Percentiles rank a stretch among this genome's conserved stretches.
Evolutionary conservation across 2,888 invertebrate genomes (phyloP).

Genomic region (Microctonus aethiopoides): DNA sequence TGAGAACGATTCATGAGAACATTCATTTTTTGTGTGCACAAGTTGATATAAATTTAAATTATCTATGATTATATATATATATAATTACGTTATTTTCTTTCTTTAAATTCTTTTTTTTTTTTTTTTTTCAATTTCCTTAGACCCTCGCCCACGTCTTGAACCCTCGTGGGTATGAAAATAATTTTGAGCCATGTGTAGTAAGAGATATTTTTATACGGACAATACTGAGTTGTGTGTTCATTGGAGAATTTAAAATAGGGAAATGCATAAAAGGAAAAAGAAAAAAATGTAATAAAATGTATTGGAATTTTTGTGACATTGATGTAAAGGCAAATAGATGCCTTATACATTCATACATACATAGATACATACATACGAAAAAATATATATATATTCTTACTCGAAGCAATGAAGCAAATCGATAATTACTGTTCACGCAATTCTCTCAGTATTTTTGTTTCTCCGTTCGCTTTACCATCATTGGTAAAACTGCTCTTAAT

Average conservation of each 20-base stretch:
- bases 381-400: too few species aligned
- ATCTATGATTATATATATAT: neutral
- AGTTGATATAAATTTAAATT: slow-evolving; percentile 46
- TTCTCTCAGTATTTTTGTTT: slow-evolving; percentile 14
- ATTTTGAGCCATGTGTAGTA: slow-evolving; percentile 8
- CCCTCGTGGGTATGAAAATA: slow-evolving; percentile 14
- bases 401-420: slow-evolving; percentile 24
- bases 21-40: slow-evolving; percentile 41
- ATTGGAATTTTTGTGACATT: neutral
- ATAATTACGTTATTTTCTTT: neutral
- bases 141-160: slow-evolving; percentile 6
- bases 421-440: slow-evolving; percentile 2
- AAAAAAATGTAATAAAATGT: neutral
- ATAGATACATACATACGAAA: slow-evolving; percentile 21
- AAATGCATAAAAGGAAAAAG: neutral
- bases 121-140: too few species aligned
- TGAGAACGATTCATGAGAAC: slow-evolving; percentile 14
- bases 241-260: neutral
- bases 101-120: neutral
- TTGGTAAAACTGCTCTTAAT: neutral
- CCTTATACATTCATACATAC: slow-evolving; percentile 11
- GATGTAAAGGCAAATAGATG: neutral
- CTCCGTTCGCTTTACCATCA: slow-evolving; percentile 2
- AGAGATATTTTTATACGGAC: neutral
- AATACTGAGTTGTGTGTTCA: neutral